phyloP scores from a whole-genome alignment of 2,888 invertebrate genomes.

The Epinotia bilunana region DNA sequence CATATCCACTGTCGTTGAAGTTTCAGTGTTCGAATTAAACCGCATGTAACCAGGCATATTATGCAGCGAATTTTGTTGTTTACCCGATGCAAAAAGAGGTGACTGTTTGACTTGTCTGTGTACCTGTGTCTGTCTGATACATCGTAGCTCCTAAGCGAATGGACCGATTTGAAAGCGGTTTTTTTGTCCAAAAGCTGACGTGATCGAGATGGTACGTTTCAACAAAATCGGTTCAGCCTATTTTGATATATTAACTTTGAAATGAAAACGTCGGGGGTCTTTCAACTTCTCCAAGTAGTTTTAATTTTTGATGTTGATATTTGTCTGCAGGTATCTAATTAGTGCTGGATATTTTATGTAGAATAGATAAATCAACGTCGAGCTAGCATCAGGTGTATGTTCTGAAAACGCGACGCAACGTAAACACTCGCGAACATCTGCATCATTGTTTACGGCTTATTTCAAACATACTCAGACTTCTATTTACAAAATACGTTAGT shows the following conservation, averaged over 20 bases:
- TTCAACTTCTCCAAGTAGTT: too few species aligned
- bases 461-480: conserved; percentile 58
- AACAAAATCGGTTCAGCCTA: too few species aligned
- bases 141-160: too few species aligned
- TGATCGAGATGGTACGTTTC: too few species aligned
- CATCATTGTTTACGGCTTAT: conserved; percentile 67
- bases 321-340: not conserved
- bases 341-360: conserved; percentile 21
- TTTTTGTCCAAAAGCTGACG: too few species aligned
- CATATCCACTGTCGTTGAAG: conserved; percentile 4
- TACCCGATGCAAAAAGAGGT: too few species aligned
- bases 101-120: too few species aligned
- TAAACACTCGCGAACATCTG: conserved; percentile 72
- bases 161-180: too few species aligned
- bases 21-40: not conserved
- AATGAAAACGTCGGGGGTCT: too few species aligned
- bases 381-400: conserved; percentile 34
- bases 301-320: not conserved
- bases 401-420: conserved; percentile 56
- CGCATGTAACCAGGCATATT: not conserved
- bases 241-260: too few species aligned
- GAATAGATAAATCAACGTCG: conserved; percentile 35
- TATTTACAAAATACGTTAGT: conserved; percentile 67
- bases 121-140: too few species aligned
- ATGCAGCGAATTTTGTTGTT: not conserved